Evolutionary conservation across 1,140 invertebrate species (phyloP), one percentile per base, ranked within the genome.

Genomic region (Bemisia tabaci): DNA sequence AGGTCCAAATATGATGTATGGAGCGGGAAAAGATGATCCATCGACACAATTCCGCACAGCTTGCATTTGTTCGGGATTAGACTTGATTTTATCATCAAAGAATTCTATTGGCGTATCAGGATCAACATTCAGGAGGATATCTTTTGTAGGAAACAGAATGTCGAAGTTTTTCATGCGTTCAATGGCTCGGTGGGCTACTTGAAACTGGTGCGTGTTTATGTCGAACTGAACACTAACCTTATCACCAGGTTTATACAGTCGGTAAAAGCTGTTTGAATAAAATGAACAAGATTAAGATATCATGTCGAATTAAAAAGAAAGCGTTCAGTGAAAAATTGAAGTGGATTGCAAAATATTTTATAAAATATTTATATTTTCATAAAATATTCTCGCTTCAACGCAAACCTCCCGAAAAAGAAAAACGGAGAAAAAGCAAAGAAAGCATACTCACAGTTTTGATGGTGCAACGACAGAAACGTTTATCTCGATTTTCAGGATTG

Each of bases 1-100:
- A 27, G 89, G 89, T 1, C 90, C 89, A 77, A 88, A 89, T 33
- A 92, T 77, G 60, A 92, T 81, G 68, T 90, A 91, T 0, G 90
- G 89, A 2, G 84, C 76, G 1, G 87, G 86, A 22, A 82, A 74
- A 17, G 80, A 78, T 9, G 78, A 74, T 39, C 79, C 81, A 48
- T 76, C 68, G 0, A 89, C 71, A 63, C 90, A 85, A 69, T 87
- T 82, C 60, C 77, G 71, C 0, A 91, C 83, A 2, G 89, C 88
- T 70, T 81, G 75, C 68, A 79, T 79, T 72, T 88, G 87, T 69
- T 85, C 82, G 1, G 75, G 72, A 77, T 91, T 91, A n/a, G 24
- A 61, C 24, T 11, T 61, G 24, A 22, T 61, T 22, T 25, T 61
- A n/a, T 61, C 24, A 61, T 61, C 24, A 22, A 61, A 25, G n/a